phyloP scores from a whole-genome alignment of 2,797 vertebrate genomes.

The Enteromius viviparus region DNA sequence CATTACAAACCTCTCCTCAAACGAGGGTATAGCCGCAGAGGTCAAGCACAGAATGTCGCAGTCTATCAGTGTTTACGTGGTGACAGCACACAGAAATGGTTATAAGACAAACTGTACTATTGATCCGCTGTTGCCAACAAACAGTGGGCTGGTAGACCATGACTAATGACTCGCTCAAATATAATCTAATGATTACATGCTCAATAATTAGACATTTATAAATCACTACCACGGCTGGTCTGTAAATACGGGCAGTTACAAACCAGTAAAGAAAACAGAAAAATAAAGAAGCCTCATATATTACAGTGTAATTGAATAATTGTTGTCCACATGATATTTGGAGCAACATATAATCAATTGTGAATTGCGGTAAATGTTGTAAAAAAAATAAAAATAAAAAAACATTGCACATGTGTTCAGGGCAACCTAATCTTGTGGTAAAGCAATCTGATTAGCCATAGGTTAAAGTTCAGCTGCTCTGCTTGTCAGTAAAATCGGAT shows the following conservation, averaged over 20 bases:
- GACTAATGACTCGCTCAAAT: slow-evolving; percentile 49
- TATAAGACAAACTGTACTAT: slow-evolving; percentile 59
- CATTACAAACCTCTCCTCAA: slow-evolving; percentile 22
- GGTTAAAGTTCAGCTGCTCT: slow-evolving; percentile 56
- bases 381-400: background rate
- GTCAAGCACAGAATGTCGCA: slow-evolving; percentile 19
- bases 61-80: slow-evolving; percentile 15
- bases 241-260: slow-evolving; percentile 46
- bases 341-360: slow-evolving; percentile 51
- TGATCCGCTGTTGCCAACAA: slow-evolving; percentile 71
- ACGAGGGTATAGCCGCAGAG: slow-evolving; percentile 19
- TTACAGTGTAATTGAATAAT: slow-evolving; percentile 46
- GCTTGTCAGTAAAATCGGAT: slow-evolving; percentile 50
- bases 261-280: slow-evolving; percentile 31
- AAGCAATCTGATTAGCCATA: slow-evolving; percentile 47
- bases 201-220: slow-evolving; percentile 57
- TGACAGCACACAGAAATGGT: slow-evolving; percentile 51
- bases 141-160: slow-evolving; percentile 42
- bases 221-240: slow-evolving; percentile 39
- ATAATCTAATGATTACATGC: slow-evolving; percentile 54
- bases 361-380: slow-evolving; percentile 30
- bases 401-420: slow-evolving; percentile 50
- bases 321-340: slow-evolving; percentile 41
- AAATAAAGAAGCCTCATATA: slow-evolving; percentile 44
- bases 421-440: slow-evolving; percentile 52